phyloP scores from a whole-genome alignment of 23 tunicate species.

The Halocynthia roretzi region DNA sequence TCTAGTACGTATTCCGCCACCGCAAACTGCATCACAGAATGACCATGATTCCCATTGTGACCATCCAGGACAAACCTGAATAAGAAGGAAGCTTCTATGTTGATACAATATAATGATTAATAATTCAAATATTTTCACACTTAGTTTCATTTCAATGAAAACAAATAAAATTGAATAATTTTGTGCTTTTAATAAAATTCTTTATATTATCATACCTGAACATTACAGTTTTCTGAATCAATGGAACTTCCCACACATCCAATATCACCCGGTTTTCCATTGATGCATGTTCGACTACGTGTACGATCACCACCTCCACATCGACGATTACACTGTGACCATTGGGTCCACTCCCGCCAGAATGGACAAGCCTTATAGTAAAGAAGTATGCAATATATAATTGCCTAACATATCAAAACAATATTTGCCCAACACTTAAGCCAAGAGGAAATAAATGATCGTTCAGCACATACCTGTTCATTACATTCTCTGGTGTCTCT shows the following conservation, averaged over 20 bases:
- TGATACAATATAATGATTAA: too few relatives aligned
- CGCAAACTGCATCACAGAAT: slow-evolving; percentile 48
- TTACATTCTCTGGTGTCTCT: slow-evolving; percentile 7
- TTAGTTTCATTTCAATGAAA: too few relatives aligned
- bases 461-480: slow-evolving; percentile 10
- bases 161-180: too few relatives aligned
- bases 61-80: slow-evolving; percentile 37
- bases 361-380: slow-evolving; percentile 25
- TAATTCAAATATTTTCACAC: too few relatives aligned
- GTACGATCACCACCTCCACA: slow-evolving; percentile 29
- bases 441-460: too few relatives aligned
- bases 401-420: not conserved
- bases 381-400: not conserved
- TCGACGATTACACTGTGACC: slow-evolving; percentile 17
- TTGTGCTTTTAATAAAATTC: too few relatives aligned
- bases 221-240: slow-evolving; percentile 26
- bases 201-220: not conserved
- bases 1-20: slow-evolving; percentile 36
- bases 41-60: slow-evolving; percentile 46
- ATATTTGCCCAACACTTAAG: not conserved
- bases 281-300: slow-evolving; percentile 39
- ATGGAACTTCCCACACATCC: slow-evolving; percentile 34
- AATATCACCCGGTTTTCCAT: slow-evolving; percentile 23
- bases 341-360: slow-evolving; percentile 45
- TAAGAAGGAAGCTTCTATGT: not conserved